Evolutionary conservation across 2,888 invertebrate species (phyloP), one percentile per base, ranked within the genome.

Genomic region (Deilephila elpenor): DNA sequence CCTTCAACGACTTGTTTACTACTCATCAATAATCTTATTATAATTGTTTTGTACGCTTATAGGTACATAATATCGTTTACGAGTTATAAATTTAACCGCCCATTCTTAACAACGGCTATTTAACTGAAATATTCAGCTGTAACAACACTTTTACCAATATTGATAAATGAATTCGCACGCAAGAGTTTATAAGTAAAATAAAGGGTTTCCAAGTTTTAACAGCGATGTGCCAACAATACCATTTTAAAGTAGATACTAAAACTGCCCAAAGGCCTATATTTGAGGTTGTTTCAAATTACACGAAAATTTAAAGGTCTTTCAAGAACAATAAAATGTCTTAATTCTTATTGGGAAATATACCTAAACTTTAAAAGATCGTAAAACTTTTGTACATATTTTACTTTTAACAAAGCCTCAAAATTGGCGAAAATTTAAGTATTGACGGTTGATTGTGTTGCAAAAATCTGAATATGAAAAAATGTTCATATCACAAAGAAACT

Each of bases 211-310:
- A 37, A 64, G 11, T 64, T 44, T 37, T 14, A 8, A 64, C 37
- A 64, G 44, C 37, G n/a, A 44, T 44, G 1, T 62, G n/a, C 64
- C 19, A 64, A 64, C 37, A 64, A 64, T 64, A 5, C 20, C n/a
- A 25, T 44, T 64, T 20, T 64, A 64, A 64, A 67, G 67, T 51
- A 25, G 25, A 25, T 25, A 51, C 44, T 67, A 51, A 44, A 67
- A 67, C 67, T 25, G 67, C 67, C 67, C 67, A 67, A 67, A 67
- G 67, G 67, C 67, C 17, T 25, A 67, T 44, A 29, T 67, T 51
- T 20, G 25, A 25, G 5, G 51, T 25, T 67, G 67, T 67, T 67
- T 51, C 67, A 44, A 67, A 67, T 25, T 25, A 67, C 44, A 25
- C 51, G n/a, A 64, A 37, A 20, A 20, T 64, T 64, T 44, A 20